Evolutionary conservation across 64 coral and sea anemone species (phyloP).

Genomic region (Hydrozoanthus tunicans): DNA sequence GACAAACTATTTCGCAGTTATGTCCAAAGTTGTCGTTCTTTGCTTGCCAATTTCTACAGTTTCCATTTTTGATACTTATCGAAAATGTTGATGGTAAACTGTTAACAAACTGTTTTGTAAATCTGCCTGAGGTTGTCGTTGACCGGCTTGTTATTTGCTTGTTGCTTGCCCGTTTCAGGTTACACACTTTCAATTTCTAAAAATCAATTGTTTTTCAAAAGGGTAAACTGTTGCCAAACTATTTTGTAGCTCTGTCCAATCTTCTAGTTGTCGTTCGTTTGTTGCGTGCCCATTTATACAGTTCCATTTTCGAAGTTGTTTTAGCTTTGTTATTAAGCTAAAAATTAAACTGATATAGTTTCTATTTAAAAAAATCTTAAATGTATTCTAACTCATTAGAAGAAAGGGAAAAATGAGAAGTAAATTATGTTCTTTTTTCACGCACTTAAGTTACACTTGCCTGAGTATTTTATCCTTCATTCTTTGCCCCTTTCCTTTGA

Average conservation of each 20-base stretch:
- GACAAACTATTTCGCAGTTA: constrained; percentile 39
- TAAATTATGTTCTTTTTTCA: too few relatives aligned
- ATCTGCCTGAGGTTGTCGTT: background rate
- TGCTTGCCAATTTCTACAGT: constrained; percentile 28
- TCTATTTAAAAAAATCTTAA: constrained; percentile 8
- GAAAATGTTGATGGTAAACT: background rate
- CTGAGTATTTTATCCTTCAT: too few relatives aligned
- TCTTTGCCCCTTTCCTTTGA: too few relatives aligned
- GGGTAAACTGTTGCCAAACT: constrained; percentile 36
- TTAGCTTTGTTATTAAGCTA: constrained; percentile 33
- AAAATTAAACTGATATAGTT: constrained; percentile 45
- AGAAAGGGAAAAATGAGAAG: too few relatives aligned
- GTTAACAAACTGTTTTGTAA: constrained; percentile 47
- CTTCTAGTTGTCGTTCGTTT: constrained; percentile 19
- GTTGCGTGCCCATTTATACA: constrained; percentile 37
- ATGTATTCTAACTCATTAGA: background rate
- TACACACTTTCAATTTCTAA: constrained; percentile 3
- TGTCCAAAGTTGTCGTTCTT: constrained; percentile 35
- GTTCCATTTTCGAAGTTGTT: constrained; percentile 44
- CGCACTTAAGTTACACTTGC: too few relatives aligned
- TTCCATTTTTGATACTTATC: background rate
- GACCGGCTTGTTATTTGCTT: constrained; percentile 7
- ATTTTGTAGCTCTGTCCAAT: background rate
- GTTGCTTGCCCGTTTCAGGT: constrained; percentile 41
- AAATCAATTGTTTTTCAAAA: constrained; percentile 42